Base-by-base conservation (phyloP, 2,797 vertebrate genomes). In the Manis javanica region DNA sequence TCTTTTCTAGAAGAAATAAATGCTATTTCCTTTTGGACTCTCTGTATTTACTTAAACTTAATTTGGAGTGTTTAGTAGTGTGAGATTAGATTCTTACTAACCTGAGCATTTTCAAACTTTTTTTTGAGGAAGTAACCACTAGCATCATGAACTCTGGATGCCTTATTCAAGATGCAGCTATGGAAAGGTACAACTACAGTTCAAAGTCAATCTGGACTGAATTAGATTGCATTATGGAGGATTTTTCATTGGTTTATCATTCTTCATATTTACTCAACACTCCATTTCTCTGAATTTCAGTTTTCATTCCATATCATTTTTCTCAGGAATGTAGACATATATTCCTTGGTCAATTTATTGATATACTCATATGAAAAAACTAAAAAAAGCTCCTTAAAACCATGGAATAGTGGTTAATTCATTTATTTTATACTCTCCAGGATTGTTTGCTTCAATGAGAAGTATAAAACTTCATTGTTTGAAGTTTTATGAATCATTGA, bases 351-450 rank as follows among this genome's bases (percentile, higher is more conserved):
- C 89, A 72, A 68, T 37, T n/a, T 78, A 84, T 7, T 61, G 29
- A 84, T 72, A 84, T 72, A 66, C 5, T 71, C 8, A 24, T 34
- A 49, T 53, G 46, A 53, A 51, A 88, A 64, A 31, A 77, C 24
- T 78, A 90, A 66, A 90, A 14, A 83, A 95, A 90, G 55, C n/a
- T 61, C 42, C 34, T 92, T 87, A 55, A 69, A 78, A 94, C n/a
- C 29, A 77, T n/a, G 34, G 37, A 92, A 64, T 87, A 97, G 90
- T 95, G 96, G 90, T 97, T 97, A 46, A 46, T 46, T 12, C 93
- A 63, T 92, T 88, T 59, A 21, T 51, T 94, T n/a, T 85, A 39
- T 31, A 5, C 0, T 91, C 12, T 34, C 63, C 87, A 74, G n/a
- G n/a, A 57, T 46, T 81, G 4, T 83, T 96, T 81, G 4, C 79